Conservation (phyloP, 2,797 vertebrate genomes). For the Falco naumanni region DNA sequence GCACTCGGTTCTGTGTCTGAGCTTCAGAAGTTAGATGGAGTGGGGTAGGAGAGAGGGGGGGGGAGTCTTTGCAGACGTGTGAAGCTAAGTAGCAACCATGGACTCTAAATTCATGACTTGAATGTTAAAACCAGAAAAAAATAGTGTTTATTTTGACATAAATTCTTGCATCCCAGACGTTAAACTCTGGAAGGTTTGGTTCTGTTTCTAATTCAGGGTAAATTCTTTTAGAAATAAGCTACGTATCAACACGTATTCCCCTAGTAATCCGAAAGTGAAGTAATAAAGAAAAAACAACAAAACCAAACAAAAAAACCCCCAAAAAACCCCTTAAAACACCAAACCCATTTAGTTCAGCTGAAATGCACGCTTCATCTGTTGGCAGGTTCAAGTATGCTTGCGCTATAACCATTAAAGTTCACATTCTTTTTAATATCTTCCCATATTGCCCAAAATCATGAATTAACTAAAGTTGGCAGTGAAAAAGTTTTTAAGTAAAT, state of each 20-base stretch:
- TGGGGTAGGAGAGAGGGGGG: not conserved
- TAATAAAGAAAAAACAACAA: not conserved
- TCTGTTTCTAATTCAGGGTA: not conserved
- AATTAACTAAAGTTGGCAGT: not conserved
- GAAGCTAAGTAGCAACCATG: not conserved
- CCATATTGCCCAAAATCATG: not conserved
- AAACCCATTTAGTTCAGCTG: not conserved
- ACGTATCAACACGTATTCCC: not conserved
- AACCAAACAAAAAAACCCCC: no score
- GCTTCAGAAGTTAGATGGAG: not conserved
- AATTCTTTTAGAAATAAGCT: not conserved
- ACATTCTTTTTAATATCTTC: not conserved
- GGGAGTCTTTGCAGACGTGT: not conserved
- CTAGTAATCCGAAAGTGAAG: not conserved
- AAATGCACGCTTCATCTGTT: not conserved
- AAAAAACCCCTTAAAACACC: no score
- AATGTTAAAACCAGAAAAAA: not conserved
- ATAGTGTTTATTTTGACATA: not conserved
- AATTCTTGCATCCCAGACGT: not conserved
- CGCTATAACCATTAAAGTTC: not conserved
- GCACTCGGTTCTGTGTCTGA: not conserved
- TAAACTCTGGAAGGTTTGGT: not conserved
- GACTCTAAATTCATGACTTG: not conserved
- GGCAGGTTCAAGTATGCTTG: not conserved
- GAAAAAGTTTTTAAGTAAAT: not conserved